Evolutionary conservation across 2,888 invertebrate genomes (phyloP).

Genomic region (Drosophila monieri): DNA sequence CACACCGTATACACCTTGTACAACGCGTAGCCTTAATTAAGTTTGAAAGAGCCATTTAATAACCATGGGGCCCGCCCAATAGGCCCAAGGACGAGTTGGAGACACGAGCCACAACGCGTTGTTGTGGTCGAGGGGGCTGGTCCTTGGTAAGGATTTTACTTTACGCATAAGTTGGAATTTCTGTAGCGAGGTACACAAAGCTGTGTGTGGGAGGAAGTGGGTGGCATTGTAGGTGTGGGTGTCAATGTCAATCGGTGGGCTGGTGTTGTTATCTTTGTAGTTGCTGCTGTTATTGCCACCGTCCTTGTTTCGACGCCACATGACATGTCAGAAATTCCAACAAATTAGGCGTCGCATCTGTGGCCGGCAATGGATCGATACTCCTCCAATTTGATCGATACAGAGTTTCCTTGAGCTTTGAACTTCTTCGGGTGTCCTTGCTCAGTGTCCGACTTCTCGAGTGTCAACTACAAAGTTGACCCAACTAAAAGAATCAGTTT

Average conservation of each 20-base stretch:
- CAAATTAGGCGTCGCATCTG: slow-evolving; percentile 73
- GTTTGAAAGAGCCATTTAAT: slow-evolving; percentile 70
- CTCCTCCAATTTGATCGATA: slow-evolving; percentile 47
- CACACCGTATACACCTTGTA: slow-evolving; percentile 50
- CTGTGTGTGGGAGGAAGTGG: slow-evolving; percentile 10
- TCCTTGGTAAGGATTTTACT: slow-evolving; percentile 47
- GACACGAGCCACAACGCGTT: slow-evolving; percentile 47
- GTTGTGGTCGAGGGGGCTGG: slow-evolving; percentile 31
- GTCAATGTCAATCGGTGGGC: slow-evolving; percentile 48
- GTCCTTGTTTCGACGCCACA: slow-evolving; percentile 59
- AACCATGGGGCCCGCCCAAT: slow-evolving; percentile 46
- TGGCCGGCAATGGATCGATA: slow-evolving; percentile 60
- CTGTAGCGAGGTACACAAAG: slow-evolving; percentile 9
- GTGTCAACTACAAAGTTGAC: not conserved
- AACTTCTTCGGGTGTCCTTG: slow-evolving; percentile 72
- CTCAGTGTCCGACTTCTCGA: slow-evolving; percentile 3
- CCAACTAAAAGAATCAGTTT: slow-evolving; percentile 38
- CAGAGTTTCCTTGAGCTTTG: slow-evolving; percentile 68
- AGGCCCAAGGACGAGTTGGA: slow-evolving; percentile 55
- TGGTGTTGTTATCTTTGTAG: slow-evolving; percentile 48
- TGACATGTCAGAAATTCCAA: slow-evolving; percentile 56
- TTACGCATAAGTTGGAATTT: slow-evolving; percentile 54
- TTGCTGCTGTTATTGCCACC: slow-evolving; percentile 11
- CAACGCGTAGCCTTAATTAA: slow-evolving; percentile 71
- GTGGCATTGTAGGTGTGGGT: slow-evolving; percentile 37